Percentiles rank a stretch among this genome's conserved stretches.
Conservation (phyloP, 2,797 vertebrate species). For the Cirrhinus molitorella region DNA sequence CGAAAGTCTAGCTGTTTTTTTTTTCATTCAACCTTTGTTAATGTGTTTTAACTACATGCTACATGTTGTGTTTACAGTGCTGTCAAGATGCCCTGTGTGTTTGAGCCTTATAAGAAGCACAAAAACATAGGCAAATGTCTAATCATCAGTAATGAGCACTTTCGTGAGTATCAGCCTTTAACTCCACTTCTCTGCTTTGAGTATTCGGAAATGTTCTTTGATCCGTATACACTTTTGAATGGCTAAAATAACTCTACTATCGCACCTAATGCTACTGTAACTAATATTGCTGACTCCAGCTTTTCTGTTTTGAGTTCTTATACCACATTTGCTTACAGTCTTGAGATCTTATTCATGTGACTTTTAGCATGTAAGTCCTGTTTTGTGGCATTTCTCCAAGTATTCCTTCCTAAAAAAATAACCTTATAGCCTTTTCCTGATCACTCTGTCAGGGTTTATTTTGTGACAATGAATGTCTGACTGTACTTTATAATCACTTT, state of each 20-base stretch:
- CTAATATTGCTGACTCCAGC: not conserved
- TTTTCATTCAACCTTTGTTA: not conserved
- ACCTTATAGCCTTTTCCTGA: not conserved
- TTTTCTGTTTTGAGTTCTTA: not conserved
- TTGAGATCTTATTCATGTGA: constrained; percentile 33
- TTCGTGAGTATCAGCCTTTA: constrained; percentile 26
- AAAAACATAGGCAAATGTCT: constrained; percentile 34
- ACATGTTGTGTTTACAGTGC: not conserved
- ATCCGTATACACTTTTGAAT: too few relatives aligned
- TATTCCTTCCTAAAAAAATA: constrained; percentile 13
- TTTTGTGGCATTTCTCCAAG: not conserved
- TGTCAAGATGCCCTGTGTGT: not conserved
- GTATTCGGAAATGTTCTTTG: too few relatives aligned
- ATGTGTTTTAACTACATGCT: not conserved
- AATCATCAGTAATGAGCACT: constrained; percentile 45
- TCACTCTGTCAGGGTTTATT: not conserved
- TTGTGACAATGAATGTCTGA: not conserved
- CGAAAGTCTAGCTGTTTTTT: not conserved
- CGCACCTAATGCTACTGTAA: not conserved
- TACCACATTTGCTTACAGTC: constrained; percentile 1
- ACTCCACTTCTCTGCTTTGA: too few relatives aligned
- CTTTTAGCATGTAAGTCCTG: not conserved
- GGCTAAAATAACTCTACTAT: not conserved
- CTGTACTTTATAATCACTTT: not conserved
- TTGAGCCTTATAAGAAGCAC: constrained; percentile 20